A percentile compares a stretch with the other conserved stretches of the same genome.
These are phyloP conservation scores for Numenius arquata DNA, from an alignment of 2,113 vertebrate species.

Conservation along the genomic window DNA sequence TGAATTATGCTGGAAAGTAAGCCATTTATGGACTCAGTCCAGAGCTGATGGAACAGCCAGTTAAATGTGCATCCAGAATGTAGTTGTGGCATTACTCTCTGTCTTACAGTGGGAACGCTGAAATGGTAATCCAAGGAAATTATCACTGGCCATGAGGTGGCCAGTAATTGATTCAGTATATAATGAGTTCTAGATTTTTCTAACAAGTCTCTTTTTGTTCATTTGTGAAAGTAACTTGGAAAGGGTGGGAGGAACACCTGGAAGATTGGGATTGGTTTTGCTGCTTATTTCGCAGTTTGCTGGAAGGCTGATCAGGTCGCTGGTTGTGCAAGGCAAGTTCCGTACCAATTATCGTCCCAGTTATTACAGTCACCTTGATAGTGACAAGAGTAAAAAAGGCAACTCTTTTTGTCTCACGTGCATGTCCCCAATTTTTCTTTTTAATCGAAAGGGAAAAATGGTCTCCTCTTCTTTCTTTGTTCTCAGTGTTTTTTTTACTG, in stretches of 20 bases:
- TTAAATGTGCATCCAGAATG: neutral
- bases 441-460: neutral
- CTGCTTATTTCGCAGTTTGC: neutral
- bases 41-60: neutral
- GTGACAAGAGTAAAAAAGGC: neutral
- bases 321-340: neutral
- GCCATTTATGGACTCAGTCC: neutral
- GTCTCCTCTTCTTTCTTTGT: neutral
- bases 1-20: neutral
- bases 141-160: neutral
- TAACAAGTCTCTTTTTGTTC: neutral
- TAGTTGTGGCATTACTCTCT: neutral
- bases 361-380: neutral
- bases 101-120: neutral
- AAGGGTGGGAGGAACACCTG: neutral
- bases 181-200: neutral
- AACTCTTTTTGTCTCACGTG: neutral
- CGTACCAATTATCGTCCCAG: neutral
- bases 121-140: neutral
- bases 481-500: neutral
- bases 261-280: neutral
- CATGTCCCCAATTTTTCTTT: neutral
- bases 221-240: neutral
- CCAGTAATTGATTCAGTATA: neutral
- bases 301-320: neutral